These are phyloP conservation scores for Nemapogon koenigi DNA, from an alignment of 2,888 invertebrate species.

Conservation along the genomic window DNA sequence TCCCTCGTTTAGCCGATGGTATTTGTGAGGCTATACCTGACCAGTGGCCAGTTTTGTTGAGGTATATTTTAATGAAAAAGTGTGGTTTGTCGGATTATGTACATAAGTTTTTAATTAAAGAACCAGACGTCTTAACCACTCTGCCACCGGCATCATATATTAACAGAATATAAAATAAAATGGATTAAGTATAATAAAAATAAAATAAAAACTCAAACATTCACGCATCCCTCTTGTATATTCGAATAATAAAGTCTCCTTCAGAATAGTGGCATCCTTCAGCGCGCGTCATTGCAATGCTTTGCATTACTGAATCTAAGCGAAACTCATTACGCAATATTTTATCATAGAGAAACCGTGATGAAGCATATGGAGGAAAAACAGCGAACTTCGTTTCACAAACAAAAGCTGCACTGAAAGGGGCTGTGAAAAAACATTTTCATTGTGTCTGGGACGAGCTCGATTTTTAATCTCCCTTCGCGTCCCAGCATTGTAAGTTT, in stretches of 20 bases:
- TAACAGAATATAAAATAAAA: too few relatives aligned
- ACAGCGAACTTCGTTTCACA: slow-evolving; percentile 58
- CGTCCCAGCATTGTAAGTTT: slow-evolving; percentile 41
- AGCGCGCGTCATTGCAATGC: background rate
- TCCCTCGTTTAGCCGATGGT: too few relatives aligned
- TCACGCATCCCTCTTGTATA: too few relatives aligned
- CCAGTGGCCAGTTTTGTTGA: too few relatives aligned
- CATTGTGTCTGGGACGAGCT: slow-evolving; percentile 58
- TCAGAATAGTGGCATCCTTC: background rate
- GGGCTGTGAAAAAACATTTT: slow-evolving; percentile 57
- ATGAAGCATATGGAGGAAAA: slow-evolving; percentile 49
- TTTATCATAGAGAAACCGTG: slow-evolving; percentile 38
- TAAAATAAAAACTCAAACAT: too few relatives aligned
- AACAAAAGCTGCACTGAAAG: slow-evolving; percentile 55
- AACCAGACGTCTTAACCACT: too few relatives aligned
- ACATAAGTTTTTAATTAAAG: too few relatives aligned
- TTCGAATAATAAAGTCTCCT: background rate
- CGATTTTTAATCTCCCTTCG: slow-evolving; percentile 61
- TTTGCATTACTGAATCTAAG: slow-evolving; percentile 9
- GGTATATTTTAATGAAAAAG: too few relatives aligned
- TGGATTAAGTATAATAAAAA: too few relatives aligned
- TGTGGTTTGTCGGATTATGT: too few relatives aligned
- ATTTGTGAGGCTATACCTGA: too few relatives aligned
- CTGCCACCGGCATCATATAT: too few relatives aligned
- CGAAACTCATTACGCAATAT: slow-evolving; percentile 46